A percentile compares a stretch with the other conserved stretches of the same genome.
These are phyloP conservation scores for Coptotermes formosanus DNA, from an alignment of 1,140 invertebrate species.

Conservation along the genomic window DNA sequence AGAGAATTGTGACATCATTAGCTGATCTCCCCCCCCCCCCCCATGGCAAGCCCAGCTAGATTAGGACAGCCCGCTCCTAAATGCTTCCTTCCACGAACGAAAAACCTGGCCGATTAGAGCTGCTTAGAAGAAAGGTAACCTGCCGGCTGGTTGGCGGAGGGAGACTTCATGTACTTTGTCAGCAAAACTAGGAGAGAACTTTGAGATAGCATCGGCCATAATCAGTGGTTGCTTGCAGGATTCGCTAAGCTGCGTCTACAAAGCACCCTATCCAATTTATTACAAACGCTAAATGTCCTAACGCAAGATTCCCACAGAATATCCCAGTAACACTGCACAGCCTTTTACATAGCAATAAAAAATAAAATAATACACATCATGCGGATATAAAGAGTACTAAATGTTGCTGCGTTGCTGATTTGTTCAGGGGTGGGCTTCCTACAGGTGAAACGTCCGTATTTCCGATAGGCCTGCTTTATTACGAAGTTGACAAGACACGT, in stretches of 20 bases:
- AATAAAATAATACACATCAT: background rate
- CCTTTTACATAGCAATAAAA: background rate
- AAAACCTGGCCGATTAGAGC: background rate
- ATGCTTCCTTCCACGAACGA: background rate
- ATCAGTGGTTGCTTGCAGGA: background rate
- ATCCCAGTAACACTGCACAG: background rate
- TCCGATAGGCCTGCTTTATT: no score
- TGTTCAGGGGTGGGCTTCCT: background rate
- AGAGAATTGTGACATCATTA: background rate
- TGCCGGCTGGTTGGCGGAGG: background rate
- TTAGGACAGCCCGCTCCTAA: background rate
- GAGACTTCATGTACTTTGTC: background rate
- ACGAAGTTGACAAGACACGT: no score
- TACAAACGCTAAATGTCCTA: background rate
- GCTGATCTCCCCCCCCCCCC: background rate
- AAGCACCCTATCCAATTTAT: background rate
- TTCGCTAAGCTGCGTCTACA: background rate
- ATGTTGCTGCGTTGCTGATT: background rate
- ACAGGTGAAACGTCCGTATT: no score
- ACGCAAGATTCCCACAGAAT: background rate
- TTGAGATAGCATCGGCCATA: background rate
- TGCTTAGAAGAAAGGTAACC: background rate
- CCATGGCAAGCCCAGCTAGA: background rate
- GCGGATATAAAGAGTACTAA: background rate
- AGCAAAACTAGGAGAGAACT: background rate